A percentile compares a stretch with the other conserved stretches of the same genome.
Conservation (phyloP, 2,888 invertebrate species). For the Cordilura impudica region DNA sequence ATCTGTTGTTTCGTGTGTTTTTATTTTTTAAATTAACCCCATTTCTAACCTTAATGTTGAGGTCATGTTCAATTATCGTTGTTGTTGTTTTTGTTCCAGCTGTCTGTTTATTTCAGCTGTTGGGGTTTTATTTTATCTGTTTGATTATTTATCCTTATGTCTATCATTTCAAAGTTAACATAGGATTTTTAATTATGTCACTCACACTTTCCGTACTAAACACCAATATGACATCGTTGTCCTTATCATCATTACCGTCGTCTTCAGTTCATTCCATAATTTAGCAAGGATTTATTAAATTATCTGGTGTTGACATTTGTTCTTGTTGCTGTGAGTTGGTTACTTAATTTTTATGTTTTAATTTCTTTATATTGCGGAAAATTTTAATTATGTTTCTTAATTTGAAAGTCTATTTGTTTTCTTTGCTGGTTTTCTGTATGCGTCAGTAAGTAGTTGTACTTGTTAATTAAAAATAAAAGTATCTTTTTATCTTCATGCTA, state of each 20-base stretch:
- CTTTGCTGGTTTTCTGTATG: conserved; percentile 17
- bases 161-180: not conserved
- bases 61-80: conserved; percentile 15
- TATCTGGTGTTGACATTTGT: conserved; percentile 25
- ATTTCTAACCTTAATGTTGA: conserved; percentile 13
- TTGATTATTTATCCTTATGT: conserved; percentile 11
- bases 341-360: not conserved
- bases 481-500: not conserved
- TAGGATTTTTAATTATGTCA: not conserved
- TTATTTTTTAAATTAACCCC: conserved; percentile 21
- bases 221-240: not conserved
- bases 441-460: not conserved
- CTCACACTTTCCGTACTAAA: not conserved
- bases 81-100: not conserved
- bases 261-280: not conserved
- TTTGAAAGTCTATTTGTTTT: conserved; percentile 29
- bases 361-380: conserved; percentile 19
- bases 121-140: not conserved
- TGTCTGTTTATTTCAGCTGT: conserved; percentile 12
- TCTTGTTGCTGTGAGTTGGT: not conserved
- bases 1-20: not conserved
- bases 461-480: not conserved
- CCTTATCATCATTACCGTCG: not conserved
- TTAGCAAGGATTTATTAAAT: conserved; percentile 11
- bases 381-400: conserved; percentile 49